Base-by-base conservation (phyloP, 30 jellyfish, hydroid and myxozoan species). In the Pelagia noctiluca region DNA sequence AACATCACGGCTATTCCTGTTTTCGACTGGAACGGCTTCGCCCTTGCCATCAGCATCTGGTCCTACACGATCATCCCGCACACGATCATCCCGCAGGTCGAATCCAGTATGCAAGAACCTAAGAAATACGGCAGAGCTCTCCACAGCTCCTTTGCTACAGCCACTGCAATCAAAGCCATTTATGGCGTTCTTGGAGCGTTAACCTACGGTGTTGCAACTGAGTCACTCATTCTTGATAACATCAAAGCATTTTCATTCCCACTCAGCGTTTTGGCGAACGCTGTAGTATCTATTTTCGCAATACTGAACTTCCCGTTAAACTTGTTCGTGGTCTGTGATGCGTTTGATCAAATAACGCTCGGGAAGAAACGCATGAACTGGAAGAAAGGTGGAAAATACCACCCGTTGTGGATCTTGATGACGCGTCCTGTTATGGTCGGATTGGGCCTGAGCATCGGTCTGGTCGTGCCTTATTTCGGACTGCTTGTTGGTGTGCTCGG, bases 161-260 rank as follows among this genome's bases (percentile, higher is more conserved):
- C 95, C 12, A 80, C 93, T 1, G 47, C 75, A 38, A 35, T 71
- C 61, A 91, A 91, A 60, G 26, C 75, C 24, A 23, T 79, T 8
- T 80, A 77, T 37, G 96, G 90, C 3, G 23, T 86, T 11, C 57
- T 86, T 35, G 98, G 96, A 61, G 96, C 95, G n/a, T n/a, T 79
- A 26, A 46, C 98, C 1, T 91, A 63, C 71, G 98, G 98, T 12
- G 32, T 22, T 66, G 36, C 68, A 2, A 80, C 96, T 7, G 53
- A 80, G 35, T 38, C 71, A 5, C 70, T 80, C 13, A 84, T 86
- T 11, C 70, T 88, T 22, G 28, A 77, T 22, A 91, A 91, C 80
- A 52, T 74, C 64, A 63, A 48, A 1, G 63, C 42, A 52, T 48
- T 36, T 13, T 79, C 86, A 10, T 42, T 35, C 31, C 89, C 88